Evolutionary conservation across 2,797 vertebrate species (phyloP), one percentile per base, ranked within the genome.

Genomic region (Sebastolobus altivelis): DNA sequence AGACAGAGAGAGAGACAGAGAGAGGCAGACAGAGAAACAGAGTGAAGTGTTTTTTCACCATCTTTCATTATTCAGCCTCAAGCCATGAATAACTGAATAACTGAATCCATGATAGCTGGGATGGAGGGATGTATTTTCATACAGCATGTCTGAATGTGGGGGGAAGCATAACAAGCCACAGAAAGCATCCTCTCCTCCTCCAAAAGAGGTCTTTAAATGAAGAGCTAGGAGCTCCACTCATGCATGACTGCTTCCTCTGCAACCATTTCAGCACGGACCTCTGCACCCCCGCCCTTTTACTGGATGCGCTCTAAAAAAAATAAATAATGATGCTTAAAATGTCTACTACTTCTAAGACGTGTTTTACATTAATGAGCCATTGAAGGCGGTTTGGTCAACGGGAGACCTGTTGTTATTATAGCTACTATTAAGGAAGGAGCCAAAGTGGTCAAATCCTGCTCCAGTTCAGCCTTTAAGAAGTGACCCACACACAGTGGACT

Each of bases 31-130:
- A 80, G 46, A 61, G 62, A 81, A 80, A 86, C 74, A 81, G 59
- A 82, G 75, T 60, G 74, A 80, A 89, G 87, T 83, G 70, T 79
- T 89, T 88, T 87, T 80, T 72, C 68, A 74, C 84, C 71, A 71
- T 87, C 84, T 91, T 90, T 90, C 84, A 92, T 90, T 93, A 90
- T 92, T 93, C 88, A 91, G 90, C 92, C 89, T 88, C 55, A 75
- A 92, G 89, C 85, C 85, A 89, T 92, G 89, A 92, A 93, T 91
- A 93, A 90, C 88, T 93, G 90, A 93, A 94, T 92, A 94, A 88
- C 87, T 91, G 87, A 90, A 87, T 91, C 71, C 70, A 77, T 76
- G 79, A 84, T 88, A 79, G 87, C 55, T 62, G 54, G 75, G 70
- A 86, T 56, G 74, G 85, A 90, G 84, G 75, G 81, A 65, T 85